A percentile compares a stretch with the other conserved stretches of the same genome.
Evolutionary conservation across 2,888 invertebrate genomes (phyloP).

Genomic region (Oegoconia quadripuncta): DNA sequence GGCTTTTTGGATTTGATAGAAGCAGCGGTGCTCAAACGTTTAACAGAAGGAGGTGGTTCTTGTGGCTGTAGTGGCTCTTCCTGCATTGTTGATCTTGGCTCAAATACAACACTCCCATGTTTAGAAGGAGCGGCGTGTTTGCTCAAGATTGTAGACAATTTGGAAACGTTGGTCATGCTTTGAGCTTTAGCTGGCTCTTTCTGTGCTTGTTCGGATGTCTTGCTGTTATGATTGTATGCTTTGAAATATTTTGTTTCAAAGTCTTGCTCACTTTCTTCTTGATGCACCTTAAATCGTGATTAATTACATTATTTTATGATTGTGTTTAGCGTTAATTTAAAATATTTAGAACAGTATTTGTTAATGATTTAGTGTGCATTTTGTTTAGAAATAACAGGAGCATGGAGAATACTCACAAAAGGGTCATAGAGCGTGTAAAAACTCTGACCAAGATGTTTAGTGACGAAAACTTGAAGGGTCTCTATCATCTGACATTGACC

Average conservation of each 20-base stretch:
- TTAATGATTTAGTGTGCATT: background rate
- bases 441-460: conserved; percentile 43
- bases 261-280: conserved; percentile 56
- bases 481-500: conserved; percentile 81
- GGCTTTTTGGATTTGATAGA: no score
- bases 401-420: conserved; percentile 47
- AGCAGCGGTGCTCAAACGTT: no score
- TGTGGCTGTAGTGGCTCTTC: no score
- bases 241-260: conserved; percentile 56
- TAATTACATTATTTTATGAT: background rate
- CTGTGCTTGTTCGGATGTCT: background rate
- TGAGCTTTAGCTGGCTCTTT: background rate
- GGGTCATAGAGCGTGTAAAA: conserved; percentile 69
- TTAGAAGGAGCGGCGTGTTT: no score
- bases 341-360: background rate
- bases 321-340: background rate
- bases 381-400: no score
- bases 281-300: conserved; percentile 34
- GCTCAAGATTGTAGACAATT: no score
- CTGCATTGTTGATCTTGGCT: no score
- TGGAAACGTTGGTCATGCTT: background rate
- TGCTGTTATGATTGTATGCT: background rate
- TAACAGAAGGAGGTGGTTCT: no score
- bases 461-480: conserved; percentile 65
- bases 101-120: no score